These are phyloP conservation scores for Arbacia lixula DNA, from an alignment of 53 echinoderm and acorn worm species.

Conservation along the genomic window DNA sequence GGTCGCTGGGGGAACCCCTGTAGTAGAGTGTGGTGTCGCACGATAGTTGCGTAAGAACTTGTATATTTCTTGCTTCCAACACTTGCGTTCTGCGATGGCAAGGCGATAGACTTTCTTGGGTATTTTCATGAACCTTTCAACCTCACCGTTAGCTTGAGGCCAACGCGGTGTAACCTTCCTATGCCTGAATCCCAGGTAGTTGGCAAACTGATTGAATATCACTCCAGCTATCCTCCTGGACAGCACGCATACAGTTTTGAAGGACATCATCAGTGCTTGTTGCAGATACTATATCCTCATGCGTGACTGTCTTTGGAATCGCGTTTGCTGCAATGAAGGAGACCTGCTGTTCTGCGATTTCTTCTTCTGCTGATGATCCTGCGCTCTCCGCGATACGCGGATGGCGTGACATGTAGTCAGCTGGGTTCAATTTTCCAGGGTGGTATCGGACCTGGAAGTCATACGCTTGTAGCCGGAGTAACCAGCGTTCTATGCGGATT, in stretches of 20 bases:
- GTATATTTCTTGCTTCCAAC: conserved; percentile 65
- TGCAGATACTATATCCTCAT: background rate
- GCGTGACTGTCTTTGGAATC: conserved; percentile 43
- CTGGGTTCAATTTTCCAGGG: conserved; percentile 63
- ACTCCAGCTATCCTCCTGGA: conserved; percentile 46
- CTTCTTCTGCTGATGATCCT: conserved; percentile 31
- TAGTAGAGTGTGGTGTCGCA: conserved; percentile 71
- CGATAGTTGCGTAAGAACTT: conserved; percentile 67
- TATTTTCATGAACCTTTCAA: conserved; percentile 68
- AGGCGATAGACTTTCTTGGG: conserved; percentile 63
- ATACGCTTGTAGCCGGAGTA: conserved; percentile 27
- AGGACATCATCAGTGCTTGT: conserved; percentile 35
- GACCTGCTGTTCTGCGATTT: conserved; percentile 15
- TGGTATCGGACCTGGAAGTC: conserved; percentile 30
- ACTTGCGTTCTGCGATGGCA: conserved; percentile 49
- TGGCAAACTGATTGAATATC: conserved; percentile 52
- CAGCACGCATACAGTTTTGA: conserved; percentile 53
- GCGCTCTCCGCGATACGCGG: too few species aligned
- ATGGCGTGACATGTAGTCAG: conserved; percentile 71
- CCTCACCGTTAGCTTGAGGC: conserved; percentile 78
- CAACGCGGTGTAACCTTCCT: conserved; percentile 65
- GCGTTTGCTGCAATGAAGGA: conserved; percentile 31
- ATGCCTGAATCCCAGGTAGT: conserved; percentile 71
- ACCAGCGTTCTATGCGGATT: conserved; percentile 65
- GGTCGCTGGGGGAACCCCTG: conserved; percentile 63